phyloP scores from a whole-genome alignment of 2,113 vertebrate species.

The Thomomys bottae region DNA sequence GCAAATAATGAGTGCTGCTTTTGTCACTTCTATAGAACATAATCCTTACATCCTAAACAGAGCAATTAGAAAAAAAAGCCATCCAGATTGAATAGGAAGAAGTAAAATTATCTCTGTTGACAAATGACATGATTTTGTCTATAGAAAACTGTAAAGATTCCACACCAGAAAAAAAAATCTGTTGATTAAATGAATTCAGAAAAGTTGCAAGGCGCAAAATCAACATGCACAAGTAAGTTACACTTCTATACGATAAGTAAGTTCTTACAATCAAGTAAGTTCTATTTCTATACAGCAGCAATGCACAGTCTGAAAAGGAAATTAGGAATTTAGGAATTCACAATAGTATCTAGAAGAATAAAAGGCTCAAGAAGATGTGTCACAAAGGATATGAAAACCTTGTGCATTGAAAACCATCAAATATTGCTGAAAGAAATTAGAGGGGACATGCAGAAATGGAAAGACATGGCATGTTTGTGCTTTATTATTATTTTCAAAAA shows the following conservation, averaged over 20 bases:
- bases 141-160: not conserved
- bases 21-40: not conserved
- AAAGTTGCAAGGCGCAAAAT: not conserved
- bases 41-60: not conserved
- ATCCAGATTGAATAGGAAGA: not conserved
- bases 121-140: too few species aligned
- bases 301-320: not conserved
- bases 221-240: not conserved
- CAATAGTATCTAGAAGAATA: not conserved
- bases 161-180: not conserved
- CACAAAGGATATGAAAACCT: not conserved
- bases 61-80: not conserved
- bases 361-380: not conserved
- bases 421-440: not conserved
- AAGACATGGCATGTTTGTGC: too few species aligned
- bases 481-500: slow-evolving; percentile 28
- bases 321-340: not conserved
- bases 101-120: not conserved
- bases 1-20: not conserved
- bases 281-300: too few species aligned
- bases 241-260: not conserved
- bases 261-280: too few species aligned
- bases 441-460: too few species aligned
- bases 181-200: not conserved
- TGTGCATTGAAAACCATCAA: too few species aligned